These are phyloP conservation scores for Corapipo altera DNA, from an alignment of 2,113 vertebrate species.

Conservation along the genomic window DNA sequence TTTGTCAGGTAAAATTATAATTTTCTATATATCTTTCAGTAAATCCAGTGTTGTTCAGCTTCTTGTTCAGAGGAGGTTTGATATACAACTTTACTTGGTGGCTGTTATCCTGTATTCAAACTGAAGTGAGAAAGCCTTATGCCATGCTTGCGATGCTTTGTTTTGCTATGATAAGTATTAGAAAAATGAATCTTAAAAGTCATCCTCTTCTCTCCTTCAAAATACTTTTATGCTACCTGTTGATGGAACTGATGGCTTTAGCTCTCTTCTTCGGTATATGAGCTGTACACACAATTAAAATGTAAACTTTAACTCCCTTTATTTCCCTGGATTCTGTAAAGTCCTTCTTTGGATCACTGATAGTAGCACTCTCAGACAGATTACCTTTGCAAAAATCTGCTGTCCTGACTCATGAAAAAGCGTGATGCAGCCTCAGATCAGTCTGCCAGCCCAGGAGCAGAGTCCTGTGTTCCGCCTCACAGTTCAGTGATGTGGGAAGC, in stretches of 20 bases:
- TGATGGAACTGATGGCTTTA: neutral
- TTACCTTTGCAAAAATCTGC: neutral
- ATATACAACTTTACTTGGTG: neutral
- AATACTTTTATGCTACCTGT: neutral
- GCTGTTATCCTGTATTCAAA: neutral
- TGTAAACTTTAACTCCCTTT: neutral
- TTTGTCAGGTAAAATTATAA: neutral
- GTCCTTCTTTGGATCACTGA: neutral
- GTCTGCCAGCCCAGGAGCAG: neutral
- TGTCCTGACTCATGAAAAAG: neutral
- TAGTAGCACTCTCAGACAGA: neutral
- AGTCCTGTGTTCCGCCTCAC: neutral
- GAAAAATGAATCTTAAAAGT: neutral
- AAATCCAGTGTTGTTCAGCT: neutral
- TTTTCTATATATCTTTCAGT: neutral
- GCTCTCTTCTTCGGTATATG: accelerated
- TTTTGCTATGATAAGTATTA: neutral
- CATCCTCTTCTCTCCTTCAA: neutral
- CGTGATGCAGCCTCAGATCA: neutral
- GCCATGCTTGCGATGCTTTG: neutral
- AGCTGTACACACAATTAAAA: accelerated
- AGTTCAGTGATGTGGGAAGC: neutral
- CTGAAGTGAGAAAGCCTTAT: neutral
- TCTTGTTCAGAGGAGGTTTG: neutral
- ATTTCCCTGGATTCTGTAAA: neutral